Conservation (phyloP, 2,797 vertebrate species). For the Rhinogobio ventralis region DNA sequence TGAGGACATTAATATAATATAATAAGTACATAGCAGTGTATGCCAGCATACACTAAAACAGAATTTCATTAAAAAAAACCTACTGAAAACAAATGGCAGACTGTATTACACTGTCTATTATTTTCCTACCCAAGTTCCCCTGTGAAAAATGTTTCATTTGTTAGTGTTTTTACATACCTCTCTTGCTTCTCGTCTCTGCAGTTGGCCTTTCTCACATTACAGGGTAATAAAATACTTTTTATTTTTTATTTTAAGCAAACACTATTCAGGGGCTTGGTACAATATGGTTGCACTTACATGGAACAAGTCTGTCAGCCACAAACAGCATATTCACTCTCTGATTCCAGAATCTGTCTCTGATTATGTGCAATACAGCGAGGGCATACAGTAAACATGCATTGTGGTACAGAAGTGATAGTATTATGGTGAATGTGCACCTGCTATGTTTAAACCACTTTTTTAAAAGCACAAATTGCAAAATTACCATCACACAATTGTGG, state of each 20-base stretch:
- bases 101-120: conserved; percentile 36
- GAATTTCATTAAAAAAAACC: conserved; percentile 15
- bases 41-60: no score
- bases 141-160: conserved; percentile 71
- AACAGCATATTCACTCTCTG: neutral
- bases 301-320: conserved; percentile 32
- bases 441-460: conserved; percentile 36
- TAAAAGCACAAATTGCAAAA: conserved; percentile 32
- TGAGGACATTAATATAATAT: neutral
- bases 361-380: conserved; percentile 1
- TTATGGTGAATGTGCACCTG: conserved; percentile 44
- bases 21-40: neutral
- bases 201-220: conserved; percentile 41
- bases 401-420: neutral
- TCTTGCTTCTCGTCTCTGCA: conserved; percentile 45
- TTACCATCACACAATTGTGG: conserved; percentile 18
- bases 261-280: neutral
- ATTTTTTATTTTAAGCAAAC: conserved; percentile 7
- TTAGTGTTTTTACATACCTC: conserved; percentile 69
- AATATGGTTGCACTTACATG: conserved; percentile 22
- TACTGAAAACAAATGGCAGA: conserved; percentile 35
- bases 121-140: conserved; percentile 15
- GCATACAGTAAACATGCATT: conserved; percentile 35
- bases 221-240: conserved; percentile 6
- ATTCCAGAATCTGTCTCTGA: conserved; percentile 11